Percentiles rank a stretch among this genome's conserved stretches.
Evolutionary conservation across 2,888 invertebrate genomes (phyloP).

Genomic region (Meganola albula): DNA sequence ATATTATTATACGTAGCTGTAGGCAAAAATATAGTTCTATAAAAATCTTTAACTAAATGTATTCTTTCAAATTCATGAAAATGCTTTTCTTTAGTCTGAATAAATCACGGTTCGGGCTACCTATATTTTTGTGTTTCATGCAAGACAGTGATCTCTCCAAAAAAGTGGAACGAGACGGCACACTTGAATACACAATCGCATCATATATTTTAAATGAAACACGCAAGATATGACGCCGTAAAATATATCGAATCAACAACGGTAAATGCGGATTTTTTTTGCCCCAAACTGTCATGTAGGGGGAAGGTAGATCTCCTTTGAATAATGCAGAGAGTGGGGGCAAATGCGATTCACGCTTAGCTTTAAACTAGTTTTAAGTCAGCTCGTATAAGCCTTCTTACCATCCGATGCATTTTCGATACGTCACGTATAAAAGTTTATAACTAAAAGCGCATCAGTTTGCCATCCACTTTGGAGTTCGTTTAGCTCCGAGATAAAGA

Average conservation of each 20-base stretch:
- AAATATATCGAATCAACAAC: slow-evolving; percentile 24
- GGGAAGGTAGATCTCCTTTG: slow-evolving; percentile 29
- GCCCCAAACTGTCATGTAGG: slow-evolving; percentile 19
- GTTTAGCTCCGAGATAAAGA: slow-evolving; percentile 24
- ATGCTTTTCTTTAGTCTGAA: no score
- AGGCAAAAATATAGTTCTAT: no score
- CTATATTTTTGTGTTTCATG: no score
- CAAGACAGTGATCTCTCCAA: no score
- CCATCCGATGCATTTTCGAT: slow-evolving; percentile 58
- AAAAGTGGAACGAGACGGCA: no score
- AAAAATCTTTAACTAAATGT: no score
- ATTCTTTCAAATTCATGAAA: no score
- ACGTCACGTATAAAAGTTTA: slow-evolving; percentile 51
- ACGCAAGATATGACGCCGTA: slow-evolving; percentile 7
- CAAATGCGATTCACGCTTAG: slow-evolving; percentile 50
- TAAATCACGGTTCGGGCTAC: no score
- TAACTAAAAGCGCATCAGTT: slow-evolving; percentile 39
- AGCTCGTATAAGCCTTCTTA: slow-evolving; percentile 54
- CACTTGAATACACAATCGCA: neutral
- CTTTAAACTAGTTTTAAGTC: slow-evolving; percentile 58
- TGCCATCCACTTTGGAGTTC: slow-evolving; percentile 25
- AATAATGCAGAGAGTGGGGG: slow-evolving; percentile 41
- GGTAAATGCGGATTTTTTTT: slow-evolving; percentile 22
- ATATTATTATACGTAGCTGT: no score
- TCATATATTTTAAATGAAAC: neutral